Conservation (phyloP, 2,113 vertebrate species). For the Macaca fascicularis region T2T-MFA8v1.1 NC_088395.1:154008501-154009000, state of each 20-base stretch:
- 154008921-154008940: neutral
- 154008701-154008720: neutral
- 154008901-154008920: neutral
- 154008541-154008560: neutral
- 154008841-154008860: neutral
- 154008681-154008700: neutral
- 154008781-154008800: neutral
- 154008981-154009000: neutral
- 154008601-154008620: neutral
- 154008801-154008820: neutral
- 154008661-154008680: neutral
- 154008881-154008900: neutral
- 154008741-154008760: neutral
- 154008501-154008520: neutral
- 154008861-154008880: neutral
- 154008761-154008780: neutral
- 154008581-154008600: neutral
- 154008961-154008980: neutral
- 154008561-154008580: neutral
- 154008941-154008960: neutral
- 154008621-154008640: neutral
- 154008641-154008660: neutral
- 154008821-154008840: neutral
- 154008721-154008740: neutral
- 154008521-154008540: neutral